Percentiles rank a stretch among this genome's conserved stretches.
These are phyloP conservation scores for Calliopum simillimum DNA, from an alignment of 2,888 invertebrate species.

Conservation along the genomic window DNA sequence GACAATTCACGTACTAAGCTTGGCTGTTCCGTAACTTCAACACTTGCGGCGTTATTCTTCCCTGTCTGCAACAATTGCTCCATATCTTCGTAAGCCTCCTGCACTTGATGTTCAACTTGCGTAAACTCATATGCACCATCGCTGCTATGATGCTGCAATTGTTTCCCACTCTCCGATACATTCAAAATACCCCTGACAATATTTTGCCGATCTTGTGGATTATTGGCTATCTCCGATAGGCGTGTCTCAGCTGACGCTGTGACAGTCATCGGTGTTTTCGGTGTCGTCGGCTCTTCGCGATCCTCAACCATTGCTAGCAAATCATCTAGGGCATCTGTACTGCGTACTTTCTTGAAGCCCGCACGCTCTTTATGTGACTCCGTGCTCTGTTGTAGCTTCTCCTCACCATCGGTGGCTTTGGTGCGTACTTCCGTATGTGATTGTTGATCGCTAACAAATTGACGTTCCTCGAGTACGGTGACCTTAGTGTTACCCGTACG, in stretches of 20 bases:
- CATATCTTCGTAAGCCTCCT: conserved; percentile 56
- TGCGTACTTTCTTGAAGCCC: conserved; percentile 58
- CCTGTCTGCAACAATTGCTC: conserved; percentile 44
- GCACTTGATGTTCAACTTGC: conserved; percentile 59
- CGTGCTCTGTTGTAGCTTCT: conserved; percentile 57
- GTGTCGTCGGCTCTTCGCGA: background rate
- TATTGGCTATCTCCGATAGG: conserved; percentile 59
- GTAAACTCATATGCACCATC: conserved; percentile 53
- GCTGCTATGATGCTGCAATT: conserved; percentile 54
- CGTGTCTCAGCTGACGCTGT: conserved; percentile 63
- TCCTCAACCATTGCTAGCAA: conserved; percentile 47
- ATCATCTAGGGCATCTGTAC: conserved; percentile 57
- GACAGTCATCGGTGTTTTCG: conserved; percentile 59
- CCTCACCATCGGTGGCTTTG: conserved; percentile 56
- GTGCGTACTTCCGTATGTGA: conserved; percentile 57
- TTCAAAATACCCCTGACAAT: conserved; percentile 66
- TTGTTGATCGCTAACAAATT: conserved; percentile 58
- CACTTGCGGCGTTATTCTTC: conserved; percentile 34
- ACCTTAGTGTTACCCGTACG: conserved; percentile 48
- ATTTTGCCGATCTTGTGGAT: conserved; percentile 66
- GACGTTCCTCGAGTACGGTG: conserved; percentile 57
- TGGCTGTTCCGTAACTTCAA: conserved; percentile 41
- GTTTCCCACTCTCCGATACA: conserved; percentile 65
- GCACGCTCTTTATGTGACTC: conserved; percentile 59
- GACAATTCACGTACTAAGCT: conserved; percentile 52